Evolutionary conservation across 2,888 invertebrate species (phyloP), one percentile per base, ranked within the genome.

Genomic region (Orchestes rusci): DNA sequence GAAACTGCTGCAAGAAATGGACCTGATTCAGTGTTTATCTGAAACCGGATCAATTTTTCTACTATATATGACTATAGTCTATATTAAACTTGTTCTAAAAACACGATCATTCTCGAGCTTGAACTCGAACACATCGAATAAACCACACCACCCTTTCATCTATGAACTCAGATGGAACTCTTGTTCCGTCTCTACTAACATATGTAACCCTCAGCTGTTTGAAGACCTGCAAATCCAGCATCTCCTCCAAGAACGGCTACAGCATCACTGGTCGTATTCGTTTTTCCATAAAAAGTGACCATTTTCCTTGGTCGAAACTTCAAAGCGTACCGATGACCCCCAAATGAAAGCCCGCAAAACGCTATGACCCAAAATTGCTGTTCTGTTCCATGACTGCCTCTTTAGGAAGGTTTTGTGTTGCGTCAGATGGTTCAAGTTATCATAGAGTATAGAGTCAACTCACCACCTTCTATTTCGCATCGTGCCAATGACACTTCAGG

Each of bases 331-430:
- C 91, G 75, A 67, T 94, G 94, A 51, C 92, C 91, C 34, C 96
- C 96, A 59, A 97, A 96, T 42, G 70, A 97, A 97, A 33, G 94
- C 89, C 60, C 92, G 79, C 2, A 95, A 88, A 3, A 97, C 86
- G 1, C 91, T 86, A 67, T 97, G 96, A 1, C 95, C 95, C 45
- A 90, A 71, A 43, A 82, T 71, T 38, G 82, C 82, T 53, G 87
- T 78, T 58, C 82, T 77, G 62, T 82, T 82, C 61, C 83, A 82
- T 59, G 92, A 71, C 49, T 84, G 81, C 62, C 80, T 80, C 65
- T 82, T 84, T 65, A 92, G 73, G 59, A 76, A 80, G 36, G 76
- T 72, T 50, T 84, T 77, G 70, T 95, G 94, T 53, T 79, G 75
- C 12, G 97, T 97, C 65, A 99, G 75, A 63, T 80, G 80, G 62